Percentiles rank a stretch among this genome's conserved stretches.
phyloP scores from a whole-genome alignment of 2,888 invertebrate genomes.

The Daptonema setosum region DNA sequence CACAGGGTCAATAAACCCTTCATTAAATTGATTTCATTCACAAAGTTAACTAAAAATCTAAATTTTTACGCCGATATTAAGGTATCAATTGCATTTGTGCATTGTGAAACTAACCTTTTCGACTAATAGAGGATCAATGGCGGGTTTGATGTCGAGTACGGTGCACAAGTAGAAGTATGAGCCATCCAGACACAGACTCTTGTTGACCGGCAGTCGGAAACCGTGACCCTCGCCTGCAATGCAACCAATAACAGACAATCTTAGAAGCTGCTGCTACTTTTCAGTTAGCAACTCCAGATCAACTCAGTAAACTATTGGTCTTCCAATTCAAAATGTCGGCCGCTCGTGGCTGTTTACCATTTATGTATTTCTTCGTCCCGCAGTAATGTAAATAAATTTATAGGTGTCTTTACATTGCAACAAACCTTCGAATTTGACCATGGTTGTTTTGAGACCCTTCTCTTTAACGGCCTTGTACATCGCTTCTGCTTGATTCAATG shows the following conservation, averaged over 20 bases:
- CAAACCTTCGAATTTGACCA: conserved; percentile 28
- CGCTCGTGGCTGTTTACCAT: not conserved
- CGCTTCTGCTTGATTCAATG: conserved; percentile 28
- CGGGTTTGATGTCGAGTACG: conserved; percentile 12
- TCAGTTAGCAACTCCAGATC: not conserved
- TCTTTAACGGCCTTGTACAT: conserved; percentile 29
- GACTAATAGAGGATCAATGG: no score
- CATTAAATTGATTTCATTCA: no score
- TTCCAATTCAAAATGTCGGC: not conserved
- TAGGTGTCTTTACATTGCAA: not conserved
- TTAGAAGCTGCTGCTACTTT: not conserved
- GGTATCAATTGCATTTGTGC: no score
- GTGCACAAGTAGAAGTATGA: conserved; percentile 29
- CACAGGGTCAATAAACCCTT: no score
- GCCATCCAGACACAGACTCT: conserved; percentile 29
- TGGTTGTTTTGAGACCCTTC: conserved; percentile 27
- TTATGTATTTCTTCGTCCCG: not conserved
- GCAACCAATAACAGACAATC: not conserved
- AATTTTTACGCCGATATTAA: no score
- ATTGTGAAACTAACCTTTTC: no score
- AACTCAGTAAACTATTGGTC: not conserved
- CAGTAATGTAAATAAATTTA: not conserved
- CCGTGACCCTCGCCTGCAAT: conserved; percentile 32
- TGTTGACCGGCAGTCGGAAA: conserved; percentile 29
- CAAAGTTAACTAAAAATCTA: no score